phyloP scores from a whole-genome alignment of 2,797 vertebrate genomes.

The Xyrichtys novacula region DNA sequence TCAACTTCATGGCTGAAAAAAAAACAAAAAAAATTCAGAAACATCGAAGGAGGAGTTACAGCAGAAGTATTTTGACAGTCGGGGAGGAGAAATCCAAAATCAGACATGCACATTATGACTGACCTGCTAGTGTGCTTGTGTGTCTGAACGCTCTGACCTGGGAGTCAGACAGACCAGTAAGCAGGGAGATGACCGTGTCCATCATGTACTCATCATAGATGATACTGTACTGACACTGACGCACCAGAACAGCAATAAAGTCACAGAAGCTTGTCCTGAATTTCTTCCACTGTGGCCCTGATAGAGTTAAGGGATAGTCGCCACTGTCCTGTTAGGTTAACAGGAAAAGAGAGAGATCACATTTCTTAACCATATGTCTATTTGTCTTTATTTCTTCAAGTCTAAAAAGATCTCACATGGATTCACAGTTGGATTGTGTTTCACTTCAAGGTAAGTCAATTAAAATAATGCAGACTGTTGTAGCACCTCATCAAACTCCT shows the following conservation, averaged over 20 bases:
- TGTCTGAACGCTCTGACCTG: conserved; percentile 98
- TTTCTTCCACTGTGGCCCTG: conserved; percentile 98
- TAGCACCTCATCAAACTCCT: conserved; percentile 98
- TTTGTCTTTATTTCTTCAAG: not conserved
- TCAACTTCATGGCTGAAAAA: conserved; percentile 91
- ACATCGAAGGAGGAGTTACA: not conserved
- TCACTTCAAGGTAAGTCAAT: not conserved
- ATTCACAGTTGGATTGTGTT: not conserved
- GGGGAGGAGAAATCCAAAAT: not conserved
- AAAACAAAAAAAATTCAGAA: conserved; percentile 14
- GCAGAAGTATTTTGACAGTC: not conserved
- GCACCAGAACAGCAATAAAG: conserved; percentile 95
- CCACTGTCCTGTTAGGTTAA: conserved; percentile 91
- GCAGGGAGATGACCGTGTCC: conserved; percentile 97
- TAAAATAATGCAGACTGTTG: not conserved
- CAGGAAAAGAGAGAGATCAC: conserved; percentile 10
- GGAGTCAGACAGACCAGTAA: conserved; percentile 96
- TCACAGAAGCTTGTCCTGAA: conserved; percentile 97
- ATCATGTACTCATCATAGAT: conserved; percentile 99
- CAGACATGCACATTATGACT: conserved; percentile 16
- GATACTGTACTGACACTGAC: conserved; percentile 98
- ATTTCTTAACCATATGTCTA: not conserved
- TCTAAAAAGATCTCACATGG: not conserved
- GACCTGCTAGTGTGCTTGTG: conserved; percentile 77
- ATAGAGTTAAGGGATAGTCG: conserved; percentile 96